Conservation (phyloP, 2,888 invertebrate species). For the Iphiclides podalirius region DNA sequence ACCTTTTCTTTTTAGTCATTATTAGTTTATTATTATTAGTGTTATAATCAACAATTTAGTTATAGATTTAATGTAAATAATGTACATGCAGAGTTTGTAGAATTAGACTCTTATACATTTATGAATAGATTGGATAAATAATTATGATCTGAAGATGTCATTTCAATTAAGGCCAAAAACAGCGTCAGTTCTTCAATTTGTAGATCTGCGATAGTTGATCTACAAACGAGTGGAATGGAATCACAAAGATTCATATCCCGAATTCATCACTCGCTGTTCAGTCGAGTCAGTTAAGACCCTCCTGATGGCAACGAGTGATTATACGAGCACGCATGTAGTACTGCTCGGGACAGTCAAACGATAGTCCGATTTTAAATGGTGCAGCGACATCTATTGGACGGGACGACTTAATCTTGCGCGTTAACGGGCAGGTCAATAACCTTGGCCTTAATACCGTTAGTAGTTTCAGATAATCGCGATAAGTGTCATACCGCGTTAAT, state of each 20-base stretch:
- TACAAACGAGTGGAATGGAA: slow-evolving; percentile 55
- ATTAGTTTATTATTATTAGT: no score
- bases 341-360: slow-evolving; percentile 27
- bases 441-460: slow-evolving; percentile 46
- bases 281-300: slow-evolving; percentile 79
- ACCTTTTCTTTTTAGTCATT: no score
- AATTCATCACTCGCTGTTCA: slow-evolving; percentile 65
- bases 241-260: slow-evolving; percentile 60
- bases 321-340: not conserved
- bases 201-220: slow-evolving; percentile 67
- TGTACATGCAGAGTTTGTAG: no score
- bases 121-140: no score
- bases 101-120: no score
- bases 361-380: slow-evolving; percentile 34
- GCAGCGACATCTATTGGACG: slow-evolving; percentile 40
- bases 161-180: slow-evolving; percentile 63
- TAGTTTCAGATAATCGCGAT: slow-evolving; percentile 25
- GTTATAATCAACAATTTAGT: no score
- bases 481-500: not conserved
- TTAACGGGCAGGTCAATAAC: slow-evolving; percentile 33
- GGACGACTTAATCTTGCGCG: not conserved
- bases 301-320: slow-evolving; percentile 50
- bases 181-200: slow-evolving; percentile 61
- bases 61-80: no score
- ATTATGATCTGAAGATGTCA: no score